Percentiles rank a stretch among this genome's conserved stretches.
phyloP scores from a whole-genome alignment of 1,140 invertebrate species.

The Eubasilissa regina region DNA sequence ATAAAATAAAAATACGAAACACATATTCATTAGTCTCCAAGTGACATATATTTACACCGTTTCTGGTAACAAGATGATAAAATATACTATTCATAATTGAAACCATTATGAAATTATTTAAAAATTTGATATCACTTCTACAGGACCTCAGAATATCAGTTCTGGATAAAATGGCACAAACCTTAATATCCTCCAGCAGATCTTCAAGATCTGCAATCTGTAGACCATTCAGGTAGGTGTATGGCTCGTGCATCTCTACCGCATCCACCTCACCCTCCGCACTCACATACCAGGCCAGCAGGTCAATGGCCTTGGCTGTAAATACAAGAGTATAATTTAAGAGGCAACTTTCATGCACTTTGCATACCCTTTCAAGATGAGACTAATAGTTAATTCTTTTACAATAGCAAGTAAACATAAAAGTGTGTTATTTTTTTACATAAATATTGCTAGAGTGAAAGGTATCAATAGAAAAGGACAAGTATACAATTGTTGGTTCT shows the following conservation, averaged over 20 bases:
- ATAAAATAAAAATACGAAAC: neutral
- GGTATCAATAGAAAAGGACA: too few relatives aligned
- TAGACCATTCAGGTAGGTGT: slow-evolving; percentile 94
- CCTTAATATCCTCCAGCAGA: slow-evolving; percentile 95
- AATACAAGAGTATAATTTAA: slow-evolving; percentile 41
- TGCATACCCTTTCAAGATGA: too few relatives aligned
- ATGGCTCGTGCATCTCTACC: slow-evolving; percentile 98
- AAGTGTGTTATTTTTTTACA: too few relatives aligned
- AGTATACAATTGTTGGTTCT: too few relatives aligned
- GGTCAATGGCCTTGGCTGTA: slow-evolving; percentile 96
- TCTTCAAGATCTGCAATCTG: slow-evolving; percentile 96
- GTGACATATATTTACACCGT: neutral
- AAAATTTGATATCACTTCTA: too few relatives aligned
- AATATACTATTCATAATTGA: too few relatives aligned
- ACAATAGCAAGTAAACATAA: too few relatives aligned
- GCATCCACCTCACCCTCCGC: slow-evolving; percentile 93
- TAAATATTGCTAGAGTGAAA: too few relatives aligned
- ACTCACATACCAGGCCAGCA: slow-evolving; percentile 96
- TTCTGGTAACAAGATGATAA: neutral
- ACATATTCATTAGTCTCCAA: neutral
- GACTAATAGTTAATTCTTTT: too few relatives aligned
- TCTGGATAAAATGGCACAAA: slow-evolving; percentile 36
- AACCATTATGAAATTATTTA: too few relatives aligned
- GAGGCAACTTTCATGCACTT: too few relatives aligned
- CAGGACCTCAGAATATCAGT: too few relatives aligned